Evolutionary conservation across 2,113 vertebrate species (phyloP), one percentile per base, ranked within the genome.

Genomic region (Pardalotus punctatus): DNA sequence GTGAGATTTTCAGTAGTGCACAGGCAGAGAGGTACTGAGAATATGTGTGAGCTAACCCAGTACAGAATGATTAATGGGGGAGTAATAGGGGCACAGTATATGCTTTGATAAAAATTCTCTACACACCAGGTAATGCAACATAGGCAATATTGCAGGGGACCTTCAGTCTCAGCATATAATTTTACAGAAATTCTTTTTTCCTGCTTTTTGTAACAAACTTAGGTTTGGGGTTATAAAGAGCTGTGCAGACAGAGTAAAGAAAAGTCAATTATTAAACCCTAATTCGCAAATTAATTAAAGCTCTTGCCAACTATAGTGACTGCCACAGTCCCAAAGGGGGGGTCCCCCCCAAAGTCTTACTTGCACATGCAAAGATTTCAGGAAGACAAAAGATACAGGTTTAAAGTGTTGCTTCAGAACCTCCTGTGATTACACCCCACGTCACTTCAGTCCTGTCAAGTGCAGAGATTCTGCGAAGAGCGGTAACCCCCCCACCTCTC

Each of bases 211-310:
- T 97, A 91, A 80, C n/a, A 24, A 96, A 90, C 90, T 89, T 80
- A 92, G 74, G 71, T 97, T 95, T 77, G 61, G 61, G 43, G 47
- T 96, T 97, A 97, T 65, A 95, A 91, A 92, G 66, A 96, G 77
- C 88, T 90, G 81, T 93, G 95, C 70, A 67, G 86, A 86, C 40
- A 94, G 85, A 96, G 51, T 70, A 57, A 90, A 93, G 78, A 90
- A 92, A 83, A 94, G 40, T 80, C 93, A 96, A 81, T 95, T 70
- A 97, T 76, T 92, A 93, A 96, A 84, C 88, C 61, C 92, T 97
- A 94, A 96, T 86, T 92, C 77, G 93, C 85, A 91, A 94, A 97
- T 97, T 96, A 96, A 96, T 97, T 97, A 96, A 92, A 96, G 88
- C 35, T 93, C 64, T 88, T 93, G 62, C 54, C 84, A 94, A 83